Evolutionary conservation across 2,797 vertebrate genomes (phyloP), one percentile per base, ranked within the genome.

Genomic region (Chaetophractus vellerosus): DNA sequence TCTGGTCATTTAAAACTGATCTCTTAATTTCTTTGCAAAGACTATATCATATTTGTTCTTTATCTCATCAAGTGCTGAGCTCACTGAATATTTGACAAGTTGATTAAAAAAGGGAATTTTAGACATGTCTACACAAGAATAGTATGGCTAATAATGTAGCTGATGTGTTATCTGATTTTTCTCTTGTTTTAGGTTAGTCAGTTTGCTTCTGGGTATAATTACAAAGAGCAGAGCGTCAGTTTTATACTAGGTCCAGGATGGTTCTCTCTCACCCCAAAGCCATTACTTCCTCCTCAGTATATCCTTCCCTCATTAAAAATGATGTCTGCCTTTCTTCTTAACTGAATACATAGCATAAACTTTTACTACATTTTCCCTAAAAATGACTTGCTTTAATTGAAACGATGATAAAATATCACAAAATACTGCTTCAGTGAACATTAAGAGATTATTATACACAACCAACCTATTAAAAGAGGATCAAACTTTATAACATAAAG

Each of bases 401-500:
- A 74, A 31, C n/a, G 4, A 48, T 74, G 52, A 93, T 72, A 88
- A 96, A 95, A 88, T 94, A 95, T 31, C 36, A 80, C 55, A 88
- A 91, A 94, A 95, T 90, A 59, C 88, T 31, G 28, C 50, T 85
- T 87, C 88, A 38, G 28, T 78, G 79, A 96, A 59, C 50, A 78
- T 36, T 36, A 83, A 31, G 41, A 85, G 36, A 57, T 85, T 88
- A 85, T 91, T 69, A 95, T 63, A 79, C 33, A 15, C 78, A 91
- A 59, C 33, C 75, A 33, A 68, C 82, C 36, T 63, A 88, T 88
- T 93, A 88, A 96, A 95, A 91, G 24, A 72, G 7, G 23, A 92
- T 90, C 69, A 90, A 95, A 96, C 59, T 90, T 92, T 33, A 61
- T 76, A 96, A 88, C 64, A 86, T 85, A 84, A 88, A 94, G 75